Percentiles rank a stretch among this genome's conserved stretches.
phyloP scores from a whole-genome alignment of 2,113 vertebrate species.

The Uria lomvia region DNA sequence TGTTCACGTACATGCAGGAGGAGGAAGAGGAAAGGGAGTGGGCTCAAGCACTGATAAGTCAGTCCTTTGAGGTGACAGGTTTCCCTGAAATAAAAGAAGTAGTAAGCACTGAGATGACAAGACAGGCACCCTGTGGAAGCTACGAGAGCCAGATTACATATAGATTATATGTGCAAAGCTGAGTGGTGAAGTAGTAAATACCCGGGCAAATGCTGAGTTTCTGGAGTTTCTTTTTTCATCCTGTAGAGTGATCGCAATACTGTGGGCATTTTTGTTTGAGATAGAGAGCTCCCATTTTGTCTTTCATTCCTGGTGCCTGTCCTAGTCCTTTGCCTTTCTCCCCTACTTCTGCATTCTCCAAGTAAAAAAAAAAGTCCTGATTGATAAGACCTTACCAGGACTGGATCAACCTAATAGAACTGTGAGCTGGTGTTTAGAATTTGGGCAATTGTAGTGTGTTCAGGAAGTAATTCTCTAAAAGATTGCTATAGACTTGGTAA shows the following conservation, averaged over 20 bases:
- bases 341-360: background rate
- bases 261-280: background rate
- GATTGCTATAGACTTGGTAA: background rate
- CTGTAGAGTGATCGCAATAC: background rate
- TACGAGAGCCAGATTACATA: fast-evolving
- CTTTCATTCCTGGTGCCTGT: background rate
- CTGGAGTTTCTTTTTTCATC: background rate
- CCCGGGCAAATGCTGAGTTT: background rate
- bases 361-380: background rate
- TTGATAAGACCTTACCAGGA: background rate
- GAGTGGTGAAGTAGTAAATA: background rate
- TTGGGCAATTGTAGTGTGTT: background rate
- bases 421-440: background rate
- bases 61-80: background rate
- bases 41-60: background rate
- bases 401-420: background rate
- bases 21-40: background rate
- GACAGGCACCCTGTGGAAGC: background rate
- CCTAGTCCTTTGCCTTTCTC: background rate
- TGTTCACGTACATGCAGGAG: background rate
- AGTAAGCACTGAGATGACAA: background rate
- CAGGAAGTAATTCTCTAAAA: background rate
- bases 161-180: background rate
- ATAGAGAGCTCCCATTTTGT: background rate
- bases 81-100: background rate